Conservation (phyloP, 64 coral and sea anemone genomes). For the Montipora capricornis region DNA sequence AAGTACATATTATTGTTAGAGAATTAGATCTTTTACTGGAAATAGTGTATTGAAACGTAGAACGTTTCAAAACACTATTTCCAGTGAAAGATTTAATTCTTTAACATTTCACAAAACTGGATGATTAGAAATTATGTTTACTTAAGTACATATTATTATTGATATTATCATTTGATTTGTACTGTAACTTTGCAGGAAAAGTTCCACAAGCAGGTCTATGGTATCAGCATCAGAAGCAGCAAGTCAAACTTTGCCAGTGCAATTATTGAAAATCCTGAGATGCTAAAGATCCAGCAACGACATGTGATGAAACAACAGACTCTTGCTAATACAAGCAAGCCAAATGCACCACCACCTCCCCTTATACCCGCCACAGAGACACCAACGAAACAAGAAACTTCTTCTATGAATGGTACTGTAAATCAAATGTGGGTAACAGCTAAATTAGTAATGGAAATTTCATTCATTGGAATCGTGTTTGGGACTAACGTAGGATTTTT, state of each 20-base stretch:
- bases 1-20: no score
- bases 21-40: no score
- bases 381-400: slow-evolving; percentile 61
- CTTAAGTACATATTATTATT: no score
- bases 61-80: no score
- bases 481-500: no score
- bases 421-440: no score
- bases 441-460: no score
- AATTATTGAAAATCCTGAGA: slow-evolving; percentile 98
- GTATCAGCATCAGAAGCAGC: slow-evolving; percentile 87
- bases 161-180: neutral
- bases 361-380: slow-evolving; percentile 45
- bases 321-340: slow-evolving; percentile 78
- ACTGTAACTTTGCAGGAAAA: slow-evolving; percentile 69
- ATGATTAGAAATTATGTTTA: neutral
- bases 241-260: slow-evolving; percentile 87
- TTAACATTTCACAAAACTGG: no score
- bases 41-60: no score
- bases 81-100: no score
- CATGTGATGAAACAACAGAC: slow-evolving; percentile 96
- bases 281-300: slow-evolving; percentile 98
- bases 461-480: no score
- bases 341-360: slow-evolving; percentile 74
- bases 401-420: neutral
- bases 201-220: slow-evolving; percentile 98